Evolutionary conservation across 2,113 vertebrate genomes (phyloP).

Genomic region (Sinocyclocheilus rhinocerous): DNA sequence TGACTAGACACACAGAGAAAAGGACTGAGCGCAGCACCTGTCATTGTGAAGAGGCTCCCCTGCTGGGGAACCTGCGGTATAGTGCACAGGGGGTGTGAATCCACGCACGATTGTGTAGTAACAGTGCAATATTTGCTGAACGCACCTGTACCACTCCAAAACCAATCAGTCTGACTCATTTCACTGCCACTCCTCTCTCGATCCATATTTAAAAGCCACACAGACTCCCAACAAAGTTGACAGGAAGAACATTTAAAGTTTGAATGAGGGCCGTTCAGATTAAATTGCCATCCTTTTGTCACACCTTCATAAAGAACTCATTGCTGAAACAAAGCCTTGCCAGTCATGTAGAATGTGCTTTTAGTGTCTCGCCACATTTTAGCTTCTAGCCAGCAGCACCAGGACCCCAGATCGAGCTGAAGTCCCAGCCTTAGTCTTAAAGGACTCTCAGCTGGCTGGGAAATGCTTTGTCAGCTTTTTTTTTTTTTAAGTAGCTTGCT

Average conservation of each 20-base stretch:
- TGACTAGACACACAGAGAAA: conserved; percentile 38
- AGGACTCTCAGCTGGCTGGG: conserved; percentile 58
- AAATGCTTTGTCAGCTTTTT: conserved; percentile 47
- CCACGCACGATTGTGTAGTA: background rate
- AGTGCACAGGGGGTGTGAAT: background rate
- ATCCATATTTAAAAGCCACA: background rate
- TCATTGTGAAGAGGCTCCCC: conserved; percentile 44
- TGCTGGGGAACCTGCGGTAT: conserved; percentile 8
- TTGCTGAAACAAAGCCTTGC: conserved; percentile 60
- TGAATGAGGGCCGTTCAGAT: background rate
- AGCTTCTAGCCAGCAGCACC: conserved; percentile 2
- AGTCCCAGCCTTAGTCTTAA: conserved; percentile 67
- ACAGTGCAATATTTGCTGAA: conserved; percentile 8
- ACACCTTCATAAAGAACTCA: background rate
- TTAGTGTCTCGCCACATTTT: conserved; percentile 33
- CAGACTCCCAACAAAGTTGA: background rate
- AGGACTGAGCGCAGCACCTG: conserved; percentile 50
- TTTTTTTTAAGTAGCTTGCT: conserved; percentile 14
- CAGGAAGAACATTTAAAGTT: background rate
- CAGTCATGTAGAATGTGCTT: conserved; percentile 27
- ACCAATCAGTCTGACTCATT: conserved; percentile 9
- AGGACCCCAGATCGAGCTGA: conserved; percentile 48
- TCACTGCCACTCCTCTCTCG: background rate
- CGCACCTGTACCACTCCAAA: conserved; percentile 2
- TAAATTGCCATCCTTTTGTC: background rate